phyloP scores from a whole-genome alignment of 2,797 vertebrate genomes.

The Chiloscyllium punctatum region DNA sequence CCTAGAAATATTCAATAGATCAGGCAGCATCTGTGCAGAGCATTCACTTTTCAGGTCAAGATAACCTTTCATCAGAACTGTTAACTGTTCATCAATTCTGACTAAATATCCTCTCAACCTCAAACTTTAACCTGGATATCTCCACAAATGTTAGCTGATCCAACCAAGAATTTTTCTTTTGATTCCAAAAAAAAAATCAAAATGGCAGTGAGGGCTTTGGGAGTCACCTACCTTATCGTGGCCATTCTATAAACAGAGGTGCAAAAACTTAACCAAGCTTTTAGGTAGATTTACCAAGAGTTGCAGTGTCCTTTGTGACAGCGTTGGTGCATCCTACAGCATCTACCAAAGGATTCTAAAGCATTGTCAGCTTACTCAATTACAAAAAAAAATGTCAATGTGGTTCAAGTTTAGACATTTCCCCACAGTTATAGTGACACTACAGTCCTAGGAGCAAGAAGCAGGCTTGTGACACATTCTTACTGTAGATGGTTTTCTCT shows the following conservation, averaged over 20 bases:
- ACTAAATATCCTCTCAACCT: no score
- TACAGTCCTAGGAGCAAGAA: not conserved
- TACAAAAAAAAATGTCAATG: not conserved
- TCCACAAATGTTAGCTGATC: no score
- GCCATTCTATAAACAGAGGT: not conserved
- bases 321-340: not conserved
- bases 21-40: no score
- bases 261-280: not conserved
- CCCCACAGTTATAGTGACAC: not conserved
- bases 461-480: not conserved
- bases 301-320: not conserved
- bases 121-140: no score
- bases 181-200: no score
- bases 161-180: no score
- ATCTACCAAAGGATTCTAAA: not conserved
- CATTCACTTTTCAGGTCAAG: no score
- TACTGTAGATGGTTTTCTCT: no score
- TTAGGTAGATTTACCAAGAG: not conserved
- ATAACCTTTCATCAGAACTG: no score
- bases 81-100: no score
- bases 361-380: not conserved
- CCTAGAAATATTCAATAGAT: no score
- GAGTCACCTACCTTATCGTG: not conserved
- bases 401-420: not conserved
- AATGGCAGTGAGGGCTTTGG: no score